phyloP scores from a whole-genome alignment of 2,888 invertebrate genomes.

The Ophion ellenae region DNA sequence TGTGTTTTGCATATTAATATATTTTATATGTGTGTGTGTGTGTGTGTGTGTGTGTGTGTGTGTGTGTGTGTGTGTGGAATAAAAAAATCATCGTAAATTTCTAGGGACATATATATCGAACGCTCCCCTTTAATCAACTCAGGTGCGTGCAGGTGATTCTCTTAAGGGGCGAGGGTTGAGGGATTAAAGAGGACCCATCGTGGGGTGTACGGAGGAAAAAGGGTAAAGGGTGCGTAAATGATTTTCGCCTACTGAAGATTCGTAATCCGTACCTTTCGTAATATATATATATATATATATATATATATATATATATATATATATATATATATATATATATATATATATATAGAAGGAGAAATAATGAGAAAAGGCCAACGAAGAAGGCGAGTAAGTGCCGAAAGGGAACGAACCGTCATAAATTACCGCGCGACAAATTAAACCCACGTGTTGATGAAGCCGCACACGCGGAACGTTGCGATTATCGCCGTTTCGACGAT shows the following conservation, averaged over 20 bases:
- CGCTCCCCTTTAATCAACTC: constrained; percentile 29
- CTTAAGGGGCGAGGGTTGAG: not conserved
- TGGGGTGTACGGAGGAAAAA: constrained; percentile 9
- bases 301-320: too few species aligned
- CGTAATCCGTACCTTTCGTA: not conserved
- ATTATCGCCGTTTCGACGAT: constrained; percentile 51
- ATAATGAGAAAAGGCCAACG: constrained; percentile 52
- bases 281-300: not conserved
- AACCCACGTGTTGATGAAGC: constrained; percentile 65
- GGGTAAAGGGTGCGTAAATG: not conserved
- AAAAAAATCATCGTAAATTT: not conserved
- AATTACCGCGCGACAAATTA: constrained; percentile 65
- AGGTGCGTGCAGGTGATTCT: constrained; percentile 34
- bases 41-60: too few species aligned
- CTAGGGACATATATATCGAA: not conserved
- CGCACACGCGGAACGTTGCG: constrained; percentile 1
- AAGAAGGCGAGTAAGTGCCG: constrained; percentile 12
- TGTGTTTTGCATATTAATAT: too few species aligned
- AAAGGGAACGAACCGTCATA: constrained; percentile 40
- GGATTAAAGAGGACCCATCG: constrained; percentile 2
- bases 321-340: not conserved
- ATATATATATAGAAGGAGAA: not conserved
- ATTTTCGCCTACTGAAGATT: not conserved
- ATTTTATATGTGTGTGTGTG: too few species aligned
- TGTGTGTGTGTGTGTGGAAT: too few species aligned